Conservation (phyloP, 1,140 invertebrate species). For the Nebria ingens region DNA sequence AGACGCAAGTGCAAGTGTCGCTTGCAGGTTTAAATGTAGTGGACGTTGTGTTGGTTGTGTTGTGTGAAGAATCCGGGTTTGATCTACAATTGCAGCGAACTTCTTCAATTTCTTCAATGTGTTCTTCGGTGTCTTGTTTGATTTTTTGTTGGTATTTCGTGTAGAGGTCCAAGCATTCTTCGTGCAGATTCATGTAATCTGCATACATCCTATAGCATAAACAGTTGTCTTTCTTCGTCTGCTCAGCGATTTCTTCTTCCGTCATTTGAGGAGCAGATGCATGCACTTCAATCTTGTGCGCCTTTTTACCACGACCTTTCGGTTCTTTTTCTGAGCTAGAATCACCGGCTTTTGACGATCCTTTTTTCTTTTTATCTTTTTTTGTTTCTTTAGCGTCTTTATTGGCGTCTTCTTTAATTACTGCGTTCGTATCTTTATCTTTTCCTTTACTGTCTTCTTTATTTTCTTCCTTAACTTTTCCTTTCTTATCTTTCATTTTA, state of each 20-base stretch:
- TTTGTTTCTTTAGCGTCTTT: background rate
- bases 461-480: background rate
- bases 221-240: background rate
- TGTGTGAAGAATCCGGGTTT: no score
- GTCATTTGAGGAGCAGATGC: background rate
- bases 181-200: constrained; percentile 15
- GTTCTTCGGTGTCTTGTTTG: constrained; percentile 20
- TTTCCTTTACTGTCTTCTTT: background rate
- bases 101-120: constrained; percentile 18
- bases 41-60: no score
- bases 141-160: constrained; percentile 21
- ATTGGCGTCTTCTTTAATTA: background rate
- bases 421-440: background rate
- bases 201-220: background rate
- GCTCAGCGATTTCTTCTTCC: background rate
- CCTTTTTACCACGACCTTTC: no score
- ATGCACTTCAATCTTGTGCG: background rate
- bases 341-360: background rate
- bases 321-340: background rate
- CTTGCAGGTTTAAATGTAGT: no score
- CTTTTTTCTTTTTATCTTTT: background rate
- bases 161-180: constrained; percentile 20
- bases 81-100: constrained; percentile 7
- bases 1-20: no score
- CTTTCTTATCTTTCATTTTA: background rate